Evolutionary conservation across 2,113 vertebrate species (phyloP), one percentile per base, ranked within the genome.

Genomic region (Dascyllus trimaculatus): DNA sequence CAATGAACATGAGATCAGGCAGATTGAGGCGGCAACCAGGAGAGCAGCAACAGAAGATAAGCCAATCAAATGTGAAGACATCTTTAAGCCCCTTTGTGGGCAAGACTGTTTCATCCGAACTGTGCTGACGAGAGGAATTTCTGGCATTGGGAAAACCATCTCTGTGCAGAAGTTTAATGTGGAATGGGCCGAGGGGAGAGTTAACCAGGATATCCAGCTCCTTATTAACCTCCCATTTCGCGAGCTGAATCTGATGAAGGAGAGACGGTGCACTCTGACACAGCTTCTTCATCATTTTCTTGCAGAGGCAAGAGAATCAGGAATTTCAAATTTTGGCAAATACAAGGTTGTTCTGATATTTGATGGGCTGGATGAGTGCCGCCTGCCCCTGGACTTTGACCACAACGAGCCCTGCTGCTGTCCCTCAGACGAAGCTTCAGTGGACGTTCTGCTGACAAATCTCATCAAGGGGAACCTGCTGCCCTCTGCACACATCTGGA

Each of bases 171-270:
- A 81, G 48, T 82, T 78, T 17, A 74, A 60, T n/a, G 38, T 78
- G 4, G 54, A 78, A 4, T 85, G 78, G 74, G 70, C 25, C 1
- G 74, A 71, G 5, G 54, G 70, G 46, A 17, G 1, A 35, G 62
- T 48, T 9, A 73, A 78, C 49, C 59, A 71, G 60, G 75, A 74
- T 11, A 52, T 75, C 25, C 65, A 81, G 2, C 60, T 81, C 17
- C 29, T 81, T 2, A 15, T 72, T n/a, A 72, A 76, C 51, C 67
- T 80, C 26, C 72, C 51, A 0, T 77, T 80, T 62, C 54, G 66
- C 17, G 71, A 85, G 48, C 72, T 85, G 56, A 85, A 85, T 53
- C 56, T 85, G 72, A 72, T 84, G 52, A 62, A 18, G 52, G 62
- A 18, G 19, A 15, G 13, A 29, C 4, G 5, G 14, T 71, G 1